Evolutionary conservation across 2,888 invertebrate species (phyloP), one percentile per base, ranked within the genome.

Genomic region (Trichogramma evanescens): DNA sequence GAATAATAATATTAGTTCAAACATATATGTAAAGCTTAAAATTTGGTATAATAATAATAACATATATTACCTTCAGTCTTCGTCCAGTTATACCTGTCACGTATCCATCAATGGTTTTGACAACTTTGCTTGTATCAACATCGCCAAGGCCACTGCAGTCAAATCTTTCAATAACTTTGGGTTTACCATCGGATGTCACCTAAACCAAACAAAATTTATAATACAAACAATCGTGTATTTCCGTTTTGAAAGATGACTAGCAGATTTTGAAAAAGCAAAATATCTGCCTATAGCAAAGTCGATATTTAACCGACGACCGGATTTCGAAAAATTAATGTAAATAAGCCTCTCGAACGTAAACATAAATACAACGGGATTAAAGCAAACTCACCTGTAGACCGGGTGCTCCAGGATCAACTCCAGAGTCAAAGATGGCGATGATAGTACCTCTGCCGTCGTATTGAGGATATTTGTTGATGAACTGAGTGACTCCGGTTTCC

Each of bases 131-230:
- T 6, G 94, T 95, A 77, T 93, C 93, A 59, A 98, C 95, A 84
- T 99, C 98, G 4, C 98, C 99, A 73, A 93, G 91, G 26, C 99
- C 99, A 69, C 93, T 93, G 73, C 95, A 95, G 81, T 99, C 97
- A 74, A 89, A 92, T 63, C 97, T 85, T 78, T 96, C 96, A 71
- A 98, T 87, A 54, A 99, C 88, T 82, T 99, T 99, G 13, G 89
- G 85, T 71, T 91, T 88, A 50, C 95, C 95, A 76, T 93, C 90
- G 62, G 89, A 86, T 10, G 96, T 92, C 66, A 86, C 82, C 95
- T 96, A 75, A 62, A 69, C 46, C 54, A 52, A 58, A 56, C 10
- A 26, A 26, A 26, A 26, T 26, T 26, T 26, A 26, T 26, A 26
- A 26, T 26, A n/a, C 8, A 45, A 45, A 45, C 10, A n/a, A 9